Base-by-base conservation (phyloP, 23 tunicate genomes). In the Oikopleura dioica region DNA sequence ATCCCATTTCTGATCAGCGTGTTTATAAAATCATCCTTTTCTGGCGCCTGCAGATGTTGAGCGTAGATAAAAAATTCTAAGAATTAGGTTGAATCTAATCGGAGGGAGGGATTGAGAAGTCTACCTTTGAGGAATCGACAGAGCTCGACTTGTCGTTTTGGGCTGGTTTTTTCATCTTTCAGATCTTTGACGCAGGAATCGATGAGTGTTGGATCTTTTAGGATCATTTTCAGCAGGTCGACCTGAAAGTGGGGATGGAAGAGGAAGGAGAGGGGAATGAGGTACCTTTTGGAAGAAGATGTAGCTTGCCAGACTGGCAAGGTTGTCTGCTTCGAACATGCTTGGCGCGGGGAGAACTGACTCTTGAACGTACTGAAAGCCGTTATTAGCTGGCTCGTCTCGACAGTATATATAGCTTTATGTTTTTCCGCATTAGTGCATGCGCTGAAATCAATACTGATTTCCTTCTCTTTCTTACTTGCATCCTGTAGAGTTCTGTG, bases 321-420 rank as follows among this genome's bases (percentile, higher is more conserved):
- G 89, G 80, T 80, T 79, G 78, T 89, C 84, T 44, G 84, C 96
- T 59, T 89, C 96, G 50, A 89, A 89, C 1, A 89, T 89, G 0
- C 89, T 84, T n/a, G 96, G 96, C 36, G 96, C 84, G 12, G 96
- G 96, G 32, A 89, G 82, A 35, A 89, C 87, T 12, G 84, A 85
- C 72, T 89, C 96, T 51, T 89, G 96, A 36, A 89, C 84, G 82
- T 89, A 89, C 82, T 89, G 96, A 59, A 89, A 78, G 34, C 89
- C 78, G 68, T 84, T 84, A n/a, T n/a, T n/a, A n/a, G n/a, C n/a
- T n/a, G n/a, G n/a, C n/a, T n/a, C n/a, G n/a, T n/a, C n/a, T n/a
- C n/a, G n/a, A n/a, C n/a, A n/a, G n/a, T n/a, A n/a, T n/a, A n/a
- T n/a, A n/a, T n/a, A n/a, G n/a, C n/a, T n/a, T n/a, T n/a, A n/a